These are phyloP conservation scores for Fulmarus glacialis DNA, from an alignment of 2,113 vertebrate species.

Conservation along the genomic window DNA sequence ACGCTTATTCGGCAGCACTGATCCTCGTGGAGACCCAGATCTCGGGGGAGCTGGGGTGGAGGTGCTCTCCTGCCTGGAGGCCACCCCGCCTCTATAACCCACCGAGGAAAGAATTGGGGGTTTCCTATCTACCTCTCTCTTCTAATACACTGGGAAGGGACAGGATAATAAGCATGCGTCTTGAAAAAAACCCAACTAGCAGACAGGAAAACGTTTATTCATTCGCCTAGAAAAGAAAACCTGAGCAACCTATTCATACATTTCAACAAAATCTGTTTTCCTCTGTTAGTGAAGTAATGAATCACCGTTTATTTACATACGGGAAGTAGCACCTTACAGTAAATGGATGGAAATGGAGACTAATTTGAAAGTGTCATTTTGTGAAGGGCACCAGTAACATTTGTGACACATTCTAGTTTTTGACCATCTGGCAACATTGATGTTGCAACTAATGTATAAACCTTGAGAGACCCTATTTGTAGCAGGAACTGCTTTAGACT, in stretches of 20 bases:
- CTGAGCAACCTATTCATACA: neutral
- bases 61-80: neutral
- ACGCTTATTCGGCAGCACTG: neutral
- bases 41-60: neutral
- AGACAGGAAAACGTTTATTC: neutral
- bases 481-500: conserved; percentile 39
- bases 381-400: conserved; percentile 8
- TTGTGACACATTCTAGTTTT: conserved; percentile 41
- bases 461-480: conserved; percentile 49
- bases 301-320: neutral
- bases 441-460: conserved; percentile 46
- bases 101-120: neutral
- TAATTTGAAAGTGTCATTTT: conserved; percentile 43
- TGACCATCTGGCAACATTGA: conserved; percentile 62
- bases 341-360: neutral
- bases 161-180: neutral
- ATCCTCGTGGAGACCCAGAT: neutral
- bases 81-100: accelerated
- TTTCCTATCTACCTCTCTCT: neutral
- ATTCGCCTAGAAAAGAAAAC: neutral
- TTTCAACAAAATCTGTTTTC: neutral
- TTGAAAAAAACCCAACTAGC: neutral
- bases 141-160: neutral
- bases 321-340: neutral
- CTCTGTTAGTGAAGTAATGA: neutral